Conservation (phyloP, 2,888 invertebrate species). For the Pollenia labialis region DNA sequence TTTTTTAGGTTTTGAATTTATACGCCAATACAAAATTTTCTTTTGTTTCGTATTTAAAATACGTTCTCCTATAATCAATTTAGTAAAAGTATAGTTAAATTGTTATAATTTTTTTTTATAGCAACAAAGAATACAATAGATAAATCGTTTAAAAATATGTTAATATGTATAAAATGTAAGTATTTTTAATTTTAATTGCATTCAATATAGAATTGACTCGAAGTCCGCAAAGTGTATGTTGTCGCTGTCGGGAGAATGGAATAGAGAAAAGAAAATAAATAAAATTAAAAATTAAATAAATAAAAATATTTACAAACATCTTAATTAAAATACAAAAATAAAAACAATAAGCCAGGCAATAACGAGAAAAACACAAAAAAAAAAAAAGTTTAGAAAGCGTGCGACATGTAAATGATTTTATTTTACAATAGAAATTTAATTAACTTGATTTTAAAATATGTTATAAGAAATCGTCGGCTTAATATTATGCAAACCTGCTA, state of each 20-base stretch:
- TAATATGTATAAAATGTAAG: conserved; percentile 48
- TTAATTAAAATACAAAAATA: conserved; percentile 11
- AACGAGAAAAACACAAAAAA: neutral
- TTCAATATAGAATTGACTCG: conserved; percentile 75
- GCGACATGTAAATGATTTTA: conserved; percentile 11
- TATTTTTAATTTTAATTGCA: conserved; percentile 60
- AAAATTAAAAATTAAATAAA: conserved; percentile 44
- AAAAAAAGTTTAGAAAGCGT: conserved; percentile 32
- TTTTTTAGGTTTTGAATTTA: conserved; percentile 5
- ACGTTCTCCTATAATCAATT: conserved; percentile 37
- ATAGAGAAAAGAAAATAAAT: conserved; percentile 70
- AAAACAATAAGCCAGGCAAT: neutral
- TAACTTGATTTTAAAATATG: neutral
- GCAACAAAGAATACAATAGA: conserved; percentile 66
- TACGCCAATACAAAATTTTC: conserved; percentile 5
- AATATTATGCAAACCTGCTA: too few relatives aligned
- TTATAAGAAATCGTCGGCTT: too few relatives aligned
- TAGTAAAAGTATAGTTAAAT: conserved; percentile 27
- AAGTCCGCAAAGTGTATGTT: conserved; percentile 80
- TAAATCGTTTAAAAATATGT: conserved; percentile 43
- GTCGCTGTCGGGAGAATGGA: conserved; percentile 76
- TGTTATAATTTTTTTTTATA: conserved; percentile 51
- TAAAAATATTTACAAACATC: conserved; percentile 35
- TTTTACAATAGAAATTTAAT: conserved; percentile 7
- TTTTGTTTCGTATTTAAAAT: conserved; percentile 63